Conservation (phyloP, 1,140 invertebrate species). For the Cryptotermes secundus region DNA sequence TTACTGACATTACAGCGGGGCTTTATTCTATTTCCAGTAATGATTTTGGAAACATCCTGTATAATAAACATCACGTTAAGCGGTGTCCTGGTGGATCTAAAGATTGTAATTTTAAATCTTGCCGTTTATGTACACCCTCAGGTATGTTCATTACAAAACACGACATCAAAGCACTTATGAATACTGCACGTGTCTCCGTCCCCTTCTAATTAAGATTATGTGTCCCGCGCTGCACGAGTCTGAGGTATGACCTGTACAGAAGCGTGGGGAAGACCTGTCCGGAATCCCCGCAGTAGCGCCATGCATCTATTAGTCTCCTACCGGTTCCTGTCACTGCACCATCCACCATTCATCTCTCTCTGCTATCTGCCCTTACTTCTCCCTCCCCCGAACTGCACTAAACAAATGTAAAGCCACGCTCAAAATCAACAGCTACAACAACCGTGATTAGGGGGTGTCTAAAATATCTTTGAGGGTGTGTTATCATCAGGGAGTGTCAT, state of each 20-base stretch:
- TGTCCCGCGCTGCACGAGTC: neutral
- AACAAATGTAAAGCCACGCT: neutral
- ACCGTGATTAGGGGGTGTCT: too few relatives aligned
- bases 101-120: neutral
- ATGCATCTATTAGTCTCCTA: too few relatives aligned
- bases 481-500: too few relatives aligned
- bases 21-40: neutral
- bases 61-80: neutral
- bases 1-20: too few relatives aligned
- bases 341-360: conserved; percentile 8
- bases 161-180: neutral
- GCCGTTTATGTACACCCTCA: neutral
- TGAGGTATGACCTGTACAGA: neutral
- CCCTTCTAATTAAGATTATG: neutral
- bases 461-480: too few relatives aligned
- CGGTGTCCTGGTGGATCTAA: neutral
- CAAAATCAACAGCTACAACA: neutral
- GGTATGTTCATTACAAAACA: too few relatives aligned
- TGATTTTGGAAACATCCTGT: neutral
- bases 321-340: neutral
- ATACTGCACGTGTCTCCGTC: neutral
- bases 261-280: too few relatives aligned
- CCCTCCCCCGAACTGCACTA: neutral
- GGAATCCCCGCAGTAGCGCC: too few relatives aligned
- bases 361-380: neutral